These are phyloP conservation scores for Sphenopsis melanotis DNA, from an alignment of 2,797 vertebrate species.

Conservation along the genomic window DNA sequence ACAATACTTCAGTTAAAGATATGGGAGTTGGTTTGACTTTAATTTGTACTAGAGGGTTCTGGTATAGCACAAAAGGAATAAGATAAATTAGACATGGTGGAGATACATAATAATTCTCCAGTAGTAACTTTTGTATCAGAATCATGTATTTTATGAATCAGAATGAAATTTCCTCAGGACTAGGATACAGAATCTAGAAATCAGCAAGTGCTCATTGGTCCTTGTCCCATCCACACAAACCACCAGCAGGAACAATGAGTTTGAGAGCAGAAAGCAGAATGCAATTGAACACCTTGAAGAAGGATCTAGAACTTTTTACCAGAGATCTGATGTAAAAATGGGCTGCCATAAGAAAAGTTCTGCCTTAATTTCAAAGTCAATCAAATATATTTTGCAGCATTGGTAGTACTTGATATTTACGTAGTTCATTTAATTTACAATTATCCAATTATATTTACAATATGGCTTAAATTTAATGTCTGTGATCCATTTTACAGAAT, in stretches of 20 bases:
- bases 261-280: not conserved
- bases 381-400: not conserved
- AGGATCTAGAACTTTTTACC: not conserved
- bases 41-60: not conserved
- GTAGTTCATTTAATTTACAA: not conserved
- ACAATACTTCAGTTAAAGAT: not conserved
- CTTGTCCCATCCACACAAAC: not conserved
- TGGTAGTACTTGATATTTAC: not conserved
- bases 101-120: not conserved
- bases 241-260: not conserved
- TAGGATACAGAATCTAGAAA: not conserved
- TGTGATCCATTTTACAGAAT: not conserved
- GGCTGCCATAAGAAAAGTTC: not conserved
- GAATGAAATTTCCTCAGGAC: not conserved
- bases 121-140: rapidly evolving
- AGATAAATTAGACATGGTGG: not conserved
- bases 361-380: not conserved
- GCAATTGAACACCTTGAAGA: not conserved
- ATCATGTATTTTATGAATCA: not conserved
- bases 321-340: not conserved
- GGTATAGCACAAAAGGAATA: not conserved
- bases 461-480: not conserved
- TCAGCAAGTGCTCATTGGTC: not conserved
- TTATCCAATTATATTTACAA: not conserved
- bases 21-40: not conserved